Base-by-base conservation (phyloP, 1,140 invertebrate species). In the Schlechtendalia chinensis region DNA sequence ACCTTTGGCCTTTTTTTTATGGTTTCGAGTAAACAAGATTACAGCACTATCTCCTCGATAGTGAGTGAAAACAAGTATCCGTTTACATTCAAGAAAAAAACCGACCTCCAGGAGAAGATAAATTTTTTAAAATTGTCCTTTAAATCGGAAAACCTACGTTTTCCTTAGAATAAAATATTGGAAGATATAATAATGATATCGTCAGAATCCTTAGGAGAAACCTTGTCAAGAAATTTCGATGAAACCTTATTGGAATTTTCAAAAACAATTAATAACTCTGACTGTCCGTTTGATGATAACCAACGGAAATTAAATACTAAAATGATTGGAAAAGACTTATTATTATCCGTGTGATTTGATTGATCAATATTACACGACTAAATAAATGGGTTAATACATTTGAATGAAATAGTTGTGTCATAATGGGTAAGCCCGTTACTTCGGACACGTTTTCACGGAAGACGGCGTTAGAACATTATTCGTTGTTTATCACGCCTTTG, bases 1-100 rank as follows among this genome's bases (percentile, higher is more conserved):
- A 72, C 69, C 69, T 72, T 72, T 72, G 69, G 69, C 69, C 69
- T 14, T 72, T 72, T 71, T 67, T 72, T 72, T 72, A 72, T 54
- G 47, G 69, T 72, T 54, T 72, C 47, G 27, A 53, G 50, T 53
- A 53, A 71, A 71, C 67, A 71, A 53, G 24, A 54, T 72, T 72
- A 72, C 17, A 29, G 24, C 69, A 29, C 17, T 54, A 54, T 72
- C 17, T 72, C 27, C 27, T 16, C 17, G 10, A n/a, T 10, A 53
- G 17, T 29, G 24, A 12, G 19, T 14, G 45, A 24, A 45, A 47
- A 53, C 47, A 29, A 53, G 24, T 72, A 54, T 72, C 24, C 11
- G 19, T 45, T n/a, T 54, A 54, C 50, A 8, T 11, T 5, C 32
- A 1, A 50, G 11, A 1, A 72, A 67, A 72, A n/a, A 53, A 29